Conservation (phyloP, 2,797 vertebrate species). For the Alcedo atthis region DNA sequence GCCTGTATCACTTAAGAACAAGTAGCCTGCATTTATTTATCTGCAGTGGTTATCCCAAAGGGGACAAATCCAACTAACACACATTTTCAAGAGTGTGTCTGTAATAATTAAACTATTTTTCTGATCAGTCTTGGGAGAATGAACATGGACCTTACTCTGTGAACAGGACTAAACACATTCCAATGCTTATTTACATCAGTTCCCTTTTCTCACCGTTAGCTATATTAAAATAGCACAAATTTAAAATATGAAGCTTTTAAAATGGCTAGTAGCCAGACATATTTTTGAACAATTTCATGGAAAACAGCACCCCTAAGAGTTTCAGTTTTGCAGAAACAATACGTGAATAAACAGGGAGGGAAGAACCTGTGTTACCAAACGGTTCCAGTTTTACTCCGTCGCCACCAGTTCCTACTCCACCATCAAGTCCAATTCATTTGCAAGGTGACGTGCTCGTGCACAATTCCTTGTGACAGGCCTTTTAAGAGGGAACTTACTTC, state of each 20-base stretch:
- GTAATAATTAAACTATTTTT: neutral
- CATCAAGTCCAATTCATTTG: neutral
- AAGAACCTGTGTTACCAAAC: neutral
- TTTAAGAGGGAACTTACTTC: conserved; percentile 82
- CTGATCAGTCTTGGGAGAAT: neutral
- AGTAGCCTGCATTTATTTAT: neutral
- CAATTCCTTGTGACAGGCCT: neutral
- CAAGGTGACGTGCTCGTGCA: fast-evolving
- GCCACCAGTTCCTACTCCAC: neutral
- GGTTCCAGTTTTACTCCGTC: neutral
- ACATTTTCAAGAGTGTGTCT: fast-evolving
- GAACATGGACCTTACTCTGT: fast-evolving
- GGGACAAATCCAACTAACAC: neutral
- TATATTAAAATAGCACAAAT: neutral
- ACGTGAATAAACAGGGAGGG: neutral
- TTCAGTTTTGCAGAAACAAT: neutral
- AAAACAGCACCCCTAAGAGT: neutral
- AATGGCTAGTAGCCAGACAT: neutral
- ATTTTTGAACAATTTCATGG: neutral
- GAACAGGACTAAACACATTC: neutral
- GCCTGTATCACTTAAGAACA: neutral
- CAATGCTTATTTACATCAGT: neutral
- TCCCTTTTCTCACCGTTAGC: neutral
- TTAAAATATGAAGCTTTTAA: neutral
- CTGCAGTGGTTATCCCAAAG: neutral